Evolutionary conservation across 2,888 invertebrate species (phyloP), one percentile per base, ranked within the genome.

Genomic region (Erynnis tages): DNA sequence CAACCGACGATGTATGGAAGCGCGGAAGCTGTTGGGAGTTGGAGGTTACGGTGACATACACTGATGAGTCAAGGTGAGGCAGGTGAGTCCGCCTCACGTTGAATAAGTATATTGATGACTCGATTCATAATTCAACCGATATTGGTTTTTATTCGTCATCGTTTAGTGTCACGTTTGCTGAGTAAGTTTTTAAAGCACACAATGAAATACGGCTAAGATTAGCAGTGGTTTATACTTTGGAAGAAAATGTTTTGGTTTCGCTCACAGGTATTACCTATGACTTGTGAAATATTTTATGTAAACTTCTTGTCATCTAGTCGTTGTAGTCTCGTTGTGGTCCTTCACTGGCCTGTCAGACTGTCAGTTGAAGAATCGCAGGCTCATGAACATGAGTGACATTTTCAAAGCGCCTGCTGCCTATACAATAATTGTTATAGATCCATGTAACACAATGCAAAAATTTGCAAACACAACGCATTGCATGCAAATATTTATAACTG

Each of bases 21-120:
- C 7, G 45, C 53, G 58, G 57, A 57, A 55, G 34, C 11, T 27
- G 5, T 56, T 56, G 57, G 44, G 55, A 61, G 55, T 56, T 58
- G 44, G 55, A 61, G 55, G 57, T 57, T 54, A 54, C 40, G 35
- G 53, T 61, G 63, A 61, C 59, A 61, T 57, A 57, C 46, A 53
- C 46, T 60, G 59, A 57, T 69, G 73, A 76, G 66, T 78, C 76
- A 78, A 76, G 74, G 74, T 67, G 71, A 69, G 54, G 55, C 66
- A 63, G 63, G 67, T 65, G 67, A 60, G 55, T 56, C 45, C 50
- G 58, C 52, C 46, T 34, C 10, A 29, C 21, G 19, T 43, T 35
- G 52, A 55, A 54, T 57, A 53, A 53, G 47, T 48, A 54, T 52
- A 43, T 43, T 19, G 43, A 43, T 50, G 50, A 37, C 43, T 50